Conservation (phyloP, 2,888 invertebrate species). For the Hypomecis punctinalis region DNA sequence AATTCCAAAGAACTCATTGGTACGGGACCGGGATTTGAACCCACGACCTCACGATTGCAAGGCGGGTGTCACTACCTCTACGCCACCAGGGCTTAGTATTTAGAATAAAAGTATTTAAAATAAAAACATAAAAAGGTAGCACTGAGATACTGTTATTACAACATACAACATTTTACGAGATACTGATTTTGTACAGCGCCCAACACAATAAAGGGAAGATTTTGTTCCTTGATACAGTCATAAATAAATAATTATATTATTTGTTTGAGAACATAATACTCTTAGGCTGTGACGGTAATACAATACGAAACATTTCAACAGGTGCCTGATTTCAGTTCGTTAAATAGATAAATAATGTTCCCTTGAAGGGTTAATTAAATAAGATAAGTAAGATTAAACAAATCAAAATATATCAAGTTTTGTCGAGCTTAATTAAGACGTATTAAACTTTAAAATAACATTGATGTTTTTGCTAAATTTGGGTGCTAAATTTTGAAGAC, state of each 20-base stretch:
- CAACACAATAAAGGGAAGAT: conserved; percentile 5
- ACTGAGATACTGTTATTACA: too few species aligned
- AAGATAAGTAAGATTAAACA: conserved; percentile 5
- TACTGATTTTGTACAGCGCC: conserved; percentile 4
- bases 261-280: conserved; percentile 33
- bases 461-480: background rate
- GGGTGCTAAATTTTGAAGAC: too few species aligned
- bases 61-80: too few species aligned
- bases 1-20: too few species aligned
- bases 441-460: background rate
- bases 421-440: background rate
- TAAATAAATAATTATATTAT: conserved; percentile 31
- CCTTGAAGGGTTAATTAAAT: conserved; percentile 7
- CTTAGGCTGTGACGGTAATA: conserved; percentile 14
- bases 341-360: conserved; percentile 5
- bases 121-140: too few species aligned
- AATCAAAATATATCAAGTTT: background rate
- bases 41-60: too few species aligned
- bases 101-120: too few species aligned
- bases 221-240: conserved; percentile 24
- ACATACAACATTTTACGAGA: background rate
- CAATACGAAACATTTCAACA: conserved; percentile 9
- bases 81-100: too few species aligned
- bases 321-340: conserved; percentile 12
- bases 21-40: too few species aligned